These are phyloP conservation scores for Pangasius sanitwongsei DNA, from an alignment of 2,797 vertebrate species.

Conservation along the genomic window DNA sequence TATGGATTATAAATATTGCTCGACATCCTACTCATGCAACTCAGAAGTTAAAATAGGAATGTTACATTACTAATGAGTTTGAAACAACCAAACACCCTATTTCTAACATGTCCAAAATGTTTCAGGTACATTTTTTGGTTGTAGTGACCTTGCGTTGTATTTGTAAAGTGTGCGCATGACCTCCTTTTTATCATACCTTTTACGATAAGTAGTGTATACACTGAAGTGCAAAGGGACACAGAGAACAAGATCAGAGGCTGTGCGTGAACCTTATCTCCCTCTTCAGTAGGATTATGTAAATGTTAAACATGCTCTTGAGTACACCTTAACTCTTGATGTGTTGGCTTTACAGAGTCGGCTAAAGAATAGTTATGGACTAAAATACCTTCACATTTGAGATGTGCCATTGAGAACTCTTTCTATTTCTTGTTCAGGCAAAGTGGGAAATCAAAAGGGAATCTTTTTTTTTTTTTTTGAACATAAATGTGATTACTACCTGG, in stretches of 20 bases:
- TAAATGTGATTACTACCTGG: neutral
- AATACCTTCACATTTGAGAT: neutral
- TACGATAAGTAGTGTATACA: conserved; percentile 69
- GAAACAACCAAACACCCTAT: neutral
- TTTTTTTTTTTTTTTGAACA: neutral
- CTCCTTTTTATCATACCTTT: conserved; percentile 69
- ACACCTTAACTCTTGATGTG: neutral
- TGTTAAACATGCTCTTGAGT: conserved; percentile 53
- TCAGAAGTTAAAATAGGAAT: neutral
- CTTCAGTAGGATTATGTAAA: conserved; percentile 72
- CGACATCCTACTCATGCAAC: neutral
- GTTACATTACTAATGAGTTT: neutral
- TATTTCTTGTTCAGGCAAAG: neutral
- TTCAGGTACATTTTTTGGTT: conserved; percentile 47
- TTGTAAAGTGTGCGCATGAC: conserved; percentile 63
- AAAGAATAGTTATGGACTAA: neutral
- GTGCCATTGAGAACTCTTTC: neutral
- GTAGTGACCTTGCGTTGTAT: conserved; percentile 68
- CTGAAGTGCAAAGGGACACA: conserved; percentile 56
- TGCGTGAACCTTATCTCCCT: conserved; percentile 67
- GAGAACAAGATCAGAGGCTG: conserved; percentile 63
- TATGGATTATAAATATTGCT: conserved; percentile 22
- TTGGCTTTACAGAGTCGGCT: conserved; percentile 1
- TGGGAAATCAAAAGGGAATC: neutral
- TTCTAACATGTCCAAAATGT: conserved; percentile 13